phyloP scores from a whole-genome alignment of 2,113 vertebrate species.

The Laticauda colubrina region DNA sequence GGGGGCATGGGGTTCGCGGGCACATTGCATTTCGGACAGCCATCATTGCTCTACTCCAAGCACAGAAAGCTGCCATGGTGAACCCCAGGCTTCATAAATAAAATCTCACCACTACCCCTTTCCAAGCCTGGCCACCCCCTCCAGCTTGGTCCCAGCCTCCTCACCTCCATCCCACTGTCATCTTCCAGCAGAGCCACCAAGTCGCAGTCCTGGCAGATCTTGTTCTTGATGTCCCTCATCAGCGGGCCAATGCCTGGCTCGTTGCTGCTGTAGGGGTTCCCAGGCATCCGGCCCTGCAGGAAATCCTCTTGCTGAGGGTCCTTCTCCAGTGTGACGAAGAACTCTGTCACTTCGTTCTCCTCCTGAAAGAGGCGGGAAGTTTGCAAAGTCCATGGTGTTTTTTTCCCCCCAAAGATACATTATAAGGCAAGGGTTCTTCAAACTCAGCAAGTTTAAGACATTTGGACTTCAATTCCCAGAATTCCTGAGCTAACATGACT shows the following conservation, averaged over 20 bases:
- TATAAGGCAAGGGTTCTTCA: no score
- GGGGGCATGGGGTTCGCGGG: no score
- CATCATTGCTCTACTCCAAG: background rate
- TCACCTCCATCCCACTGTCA: conserved; percentile 98
- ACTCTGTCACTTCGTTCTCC: conserved; percentile 98
- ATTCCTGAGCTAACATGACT: no score
- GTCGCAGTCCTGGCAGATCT: conserved; percentile 99
- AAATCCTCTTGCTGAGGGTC: conserved; percentile 99
- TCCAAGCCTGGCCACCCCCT: background rate
- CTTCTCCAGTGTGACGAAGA: conserved; percentile 97
- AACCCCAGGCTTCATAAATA: background rate
- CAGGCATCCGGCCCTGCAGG: conserved; percentile 96
- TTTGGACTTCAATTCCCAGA: no score
- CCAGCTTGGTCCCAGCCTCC: background rate
- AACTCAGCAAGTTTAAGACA: no score
- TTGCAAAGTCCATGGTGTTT: no score
- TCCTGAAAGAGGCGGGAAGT: conserved; percentile 74
- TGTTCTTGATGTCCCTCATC: conserved; percentile 99
- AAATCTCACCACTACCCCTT: background rate
- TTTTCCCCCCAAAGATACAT: no score
- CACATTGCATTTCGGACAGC: no score
- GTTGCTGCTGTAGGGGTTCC: conserved; percentile 96
- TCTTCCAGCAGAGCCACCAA: conserved; percentile 96
- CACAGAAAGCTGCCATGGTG: background rate
- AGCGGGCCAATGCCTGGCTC: conserved; percentile 95